A percentile compares a stretch with the other conserved stretches of the same genome.
Evolutionary conservation across 2,797 vertebrate genomes (phyloP).

Genomic region (Schizothorax lantsangensis): DNA sequence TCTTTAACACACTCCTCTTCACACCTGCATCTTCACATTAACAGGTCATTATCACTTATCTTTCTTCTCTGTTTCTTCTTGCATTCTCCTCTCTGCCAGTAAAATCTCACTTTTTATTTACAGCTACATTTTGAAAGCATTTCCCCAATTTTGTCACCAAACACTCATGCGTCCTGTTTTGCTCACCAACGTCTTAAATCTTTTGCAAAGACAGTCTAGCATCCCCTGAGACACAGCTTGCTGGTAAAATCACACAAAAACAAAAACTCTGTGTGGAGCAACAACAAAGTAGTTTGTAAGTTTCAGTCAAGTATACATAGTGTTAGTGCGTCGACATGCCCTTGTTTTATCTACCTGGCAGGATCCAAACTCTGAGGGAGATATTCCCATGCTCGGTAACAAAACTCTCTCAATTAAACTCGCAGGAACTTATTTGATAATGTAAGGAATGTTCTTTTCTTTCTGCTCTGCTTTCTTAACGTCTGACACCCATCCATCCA

Average conservation of each 20-base stretch:
- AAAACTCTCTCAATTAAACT: slow-evolving; percentile 8
- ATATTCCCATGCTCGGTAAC: neutral
- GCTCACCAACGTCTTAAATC: slow-evolving; percentile 31
- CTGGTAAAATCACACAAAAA: slow-evolving; percentile 72
- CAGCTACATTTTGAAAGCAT: slow-evolving; percentile 6
- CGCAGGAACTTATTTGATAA: neutral
- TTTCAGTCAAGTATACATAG: slow-evolving; percentile 10
- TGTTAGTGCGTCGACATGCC: neutral
- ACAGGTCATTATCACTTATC: slow-evolving; percentile 43
- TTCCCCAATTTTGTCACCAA: slow-evolving; percentile 5
- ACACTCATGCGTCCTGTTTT: neutral
- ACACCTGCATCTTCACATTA: slow-evolving; percentile 44
- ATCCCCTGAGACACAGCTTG: slow-evolving; percentile 67
- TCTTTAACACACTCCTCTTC: slow-evolving; percentile 30
- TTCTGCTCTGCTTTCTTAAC: neutral
- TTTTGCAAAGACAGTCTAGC: slow-evolving; percentile 23
- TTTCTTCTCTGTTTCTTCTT: slow-evolving; percentile 17
- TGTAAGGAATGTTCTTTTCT: neutral
- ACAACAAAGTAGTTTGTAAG: slow-evolving; percentile 72
- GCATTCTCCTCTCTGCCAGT: neutral
- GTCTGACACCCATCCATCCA: neutral
- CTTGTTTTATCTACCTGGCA: neutral
- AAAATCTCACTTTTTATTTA: slow-evolving; percentile 17
- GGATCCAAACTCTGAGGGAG: neutral
- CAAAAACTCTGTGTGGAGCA: slow-evolving; percentile 74